These are phyloP conservation scores for Sminthopsis crassicaudata DNA, from an alignment of 2,113 vertebrate species.

Conservation along the genomic window DNA sequence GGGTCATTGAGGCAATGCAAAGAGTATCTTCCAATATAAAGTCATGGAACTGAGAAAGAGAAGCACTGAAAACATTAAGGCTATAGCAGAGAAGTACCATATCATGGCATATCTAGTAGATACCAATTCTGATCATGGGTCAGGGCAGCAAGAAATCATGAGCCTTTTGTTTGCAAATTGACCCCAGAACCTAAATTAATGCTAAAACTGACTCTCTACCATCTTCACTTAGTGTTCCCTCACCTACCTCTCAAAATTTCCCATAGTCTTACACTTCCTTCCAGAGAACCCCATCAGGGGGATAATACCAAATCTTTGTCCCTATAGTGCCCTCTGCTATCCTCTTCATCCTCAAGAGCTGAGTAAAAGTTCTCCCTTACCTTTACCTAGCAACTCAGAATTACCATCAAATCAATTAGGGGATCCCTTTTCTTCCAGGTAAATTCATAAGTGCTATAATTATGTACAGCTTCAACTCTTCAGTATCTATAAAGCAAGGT, in stretches of 20 bases:
- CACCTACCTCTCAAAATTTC: background rate
- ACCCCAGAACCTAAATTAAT: background rate
- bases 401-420: background rate
- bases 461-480: background rate
- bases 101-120: background rate
- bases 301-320: background rate
- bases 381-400: background rate
- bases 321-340: background rate
- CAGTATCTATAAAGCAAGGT: background rate
- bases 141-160: background rate
- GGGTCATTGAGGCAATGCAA: background rate
- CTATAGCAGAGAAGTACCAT: background rate
- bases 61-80: background rate
- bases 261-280: background rate
- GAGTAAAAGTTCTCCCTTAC: background rate
- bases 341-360: background rate
- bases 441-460: background rate
- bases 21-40: background rate
- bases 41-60: background rate
- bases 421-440: background rate
- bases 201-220: background rate
- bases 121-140: background rate
- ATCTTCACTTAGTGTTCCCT: background rate
- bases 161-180: background rate
- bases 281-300: too few species aligned